These are phyloP conservation scores for Agrilus planipennis DNA, from an alignment of 1,140 invertebrate species.

Conservation along the genomic window DNA sequence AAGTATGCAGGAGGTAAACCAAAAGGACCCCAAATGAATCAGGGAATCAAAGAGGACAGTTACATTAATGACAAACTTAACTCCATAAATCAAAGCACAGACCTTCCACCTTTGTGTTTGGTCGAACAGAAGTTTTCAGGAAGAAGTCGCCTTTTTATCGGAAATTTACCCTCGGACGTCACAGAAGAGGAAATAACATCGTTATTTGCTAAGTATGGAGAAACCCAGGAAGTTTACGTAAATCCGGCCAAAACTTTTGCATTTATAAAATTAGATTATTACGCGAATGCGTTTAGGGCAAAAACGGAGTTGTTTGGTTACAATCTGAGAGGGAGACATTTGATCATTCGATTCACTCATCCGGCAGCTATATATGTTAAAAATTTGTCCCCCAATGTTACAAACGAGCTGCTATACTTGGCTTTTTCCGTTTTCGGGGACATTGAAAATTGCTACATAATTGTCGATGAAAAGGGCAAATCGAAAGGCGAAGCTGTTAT, in stretches of 20 bases:
- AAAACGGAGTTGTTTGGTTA: slow-evolving; percentile 84
- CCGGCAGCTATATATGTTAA: slow-evolving; percentile 81
- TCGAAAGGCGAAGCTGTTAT: background rate
- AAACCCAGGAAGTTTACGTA: slow-evolving; percentile 83
- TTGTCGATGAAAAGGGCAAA: background rate
- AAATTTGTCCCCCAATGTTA: slow-evolving; percentile 81
- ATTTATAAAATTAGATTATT: slow-evolving; percentile 89
- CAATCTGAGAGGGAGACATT: slow-evolving; percentile 50
- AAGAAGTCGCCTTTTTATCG: slow-evolving; percentile 83
- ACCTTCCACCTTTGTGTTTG: too few species aligned
- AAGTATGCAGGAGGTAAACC: too few species aligned
- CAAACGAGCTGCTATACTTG: slow-evolving; percentile 86
- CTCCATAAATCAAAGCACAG: too few species aligned
- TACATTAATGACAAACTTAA: too few species aligned
- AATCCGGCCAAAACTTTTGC: slow-evolving; percentile 93
- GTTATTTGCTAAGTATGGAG: slow-evolving; percentile 70
- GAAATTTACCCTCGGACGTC: slow-evolving; percentile 77
- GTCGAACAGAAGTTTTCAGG: slow-evolving; percentile 77
- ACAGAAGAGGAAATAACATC: slow-evolving; percentile 75
- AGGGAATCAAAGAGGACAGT: too few species aligned
- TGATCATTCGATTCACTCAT: slow-evolving; percentile 89
- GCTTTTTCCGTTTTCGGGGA: slow-evolving; percentile 88
- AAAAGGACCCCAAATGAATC: too few species aligned
- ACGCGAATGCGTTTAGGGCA: slow-evolving; percentile 87
- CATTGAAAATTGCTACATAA: background rate